phyloP scores from a whole-genome alignment of 2,113 vertebrate genomes.

The Gobio gobio region DNA sequence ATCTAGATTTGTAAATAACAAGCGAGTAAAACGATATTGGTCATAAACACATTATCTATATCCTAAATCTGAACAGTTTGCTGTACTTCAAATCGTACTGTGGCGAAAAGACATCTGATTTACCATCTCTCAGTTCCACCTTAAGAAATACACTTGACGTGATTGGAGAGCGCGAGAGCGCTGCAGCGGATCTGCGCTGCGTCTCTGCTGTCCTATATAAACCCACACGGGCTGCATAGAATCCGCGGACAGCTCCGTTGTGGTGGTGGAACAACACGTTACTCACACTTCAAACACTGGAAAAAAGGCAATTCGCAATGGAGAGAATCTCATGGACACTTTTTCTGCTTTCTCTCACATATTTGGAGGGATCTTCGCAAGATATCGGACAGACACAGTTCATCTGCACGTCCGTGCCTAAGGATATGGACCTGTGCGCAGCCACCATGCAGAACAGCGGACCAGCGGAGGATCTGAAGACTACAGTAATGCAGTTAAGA shows the following conservation, averaged over 20 bases:
- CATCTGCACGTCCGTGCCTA: constrained; percentile 96
- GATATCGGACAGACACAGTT: constrained; percentile 92
- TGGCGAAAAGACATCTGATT: background rate
- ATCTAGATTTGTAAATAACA: background rate
- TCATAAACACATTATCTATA: too few species aligned
- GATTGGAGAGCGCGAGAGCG: constrained; percentile 59
- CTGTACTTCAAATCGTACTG: background rate
- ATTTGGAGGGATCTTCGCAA: constrained; percentile 74
- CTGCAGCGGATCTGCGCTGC: constrained; percentile 67
- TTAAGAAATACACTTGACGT: constrained; percentile 70
- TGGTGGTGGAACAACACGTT: constrained; percentile 54
- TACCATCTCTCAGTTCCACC: constrained; percentile 60
- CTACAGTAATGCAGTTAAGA: constrained; percentile 89
- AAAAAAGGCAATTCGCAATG: constrained; percentile 57
- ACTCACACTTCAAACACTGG: background rate
- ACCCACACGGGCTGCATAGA: constrained; percentile 59
- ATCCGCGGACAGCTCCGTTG: constrained; percentile 69
- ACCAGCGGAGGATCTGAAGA: constrained; percentile 89
- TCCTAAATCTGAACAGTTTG: background rate
- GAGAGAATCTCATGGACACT: constrained; percentile 76
- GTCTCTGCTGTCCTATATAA: constrained; percentile 72
- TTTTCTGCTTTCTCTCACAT: constrained; percentile 73
- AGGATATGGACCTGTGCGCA: constrained; percentile 93
- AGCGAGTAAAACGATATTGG: background rate
- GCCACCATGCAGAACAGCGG: constrained; percentile 88